Evolutionary conservation across 2,797 vertebrate genomes (phyloP).

Genomic region (Hippocampus kuda): DNA sequence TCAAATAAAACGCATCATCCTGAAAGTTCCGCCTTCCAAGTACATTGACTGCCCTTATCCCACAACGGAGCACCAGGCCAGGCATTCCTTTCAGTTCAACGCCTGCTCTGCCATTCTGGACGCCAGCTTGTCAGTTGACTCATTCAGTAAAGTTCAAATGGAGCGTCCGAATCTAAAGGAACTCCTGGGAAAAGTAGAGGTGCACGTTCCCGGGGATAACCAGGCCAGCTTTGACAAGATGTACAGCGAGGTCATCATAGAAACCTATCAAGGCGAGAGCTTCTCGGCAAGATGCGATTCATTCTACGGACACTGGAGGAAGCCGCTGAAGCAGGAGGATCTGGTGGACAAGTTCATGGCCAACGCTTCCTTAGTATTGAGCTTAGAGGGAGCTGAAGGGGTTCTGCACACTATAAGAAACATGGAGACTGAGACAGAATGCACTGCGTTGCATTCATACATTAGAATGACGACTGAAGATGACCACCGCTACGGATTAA

Average conservation of each 20-base stretch:
- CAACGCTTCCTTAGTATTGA: constrained; percentile 64
- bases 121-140: constrained; percentile 60
- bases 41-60: constrained; percentile 80
- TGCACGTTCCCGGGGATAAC: constrained; percentile 76
- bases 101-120: constrained; percentile 80
- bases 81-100: constrained; percentile 90
- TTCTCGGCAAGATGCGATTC: constrained; percentile 64
- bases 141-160: constrained; percentile 62
- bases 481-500: neutral
- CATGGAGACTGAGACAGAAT: constrained; percentile 69
- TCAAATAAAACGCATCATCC: constrained; percentile 62
- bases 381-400: constrained; percentile 62
- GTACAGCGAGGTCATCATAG: constrained; percentile 72
- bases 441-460: constrained; percentile 59
- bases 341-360: constrained; percentile 75
- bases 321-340: constrained; percentile 75
- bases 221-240: constrained; percentile 79
- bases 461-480: constrained; percentile 57
- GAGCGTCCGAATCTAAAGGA: constrained; percentile 59
- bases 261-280: constrained; percentile 41
- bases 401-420: constrained; percentile 64
- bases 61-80: constrained; percentile 79
- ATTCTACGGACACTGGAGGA: constrained; percentile 93
- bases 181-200: constrained; percentile 68
- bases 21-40: constrained; percentile 75